Base-by-base conservation (phyloP, 2,888 invertebrate species). In the Zele albiditarsus region DNA sequence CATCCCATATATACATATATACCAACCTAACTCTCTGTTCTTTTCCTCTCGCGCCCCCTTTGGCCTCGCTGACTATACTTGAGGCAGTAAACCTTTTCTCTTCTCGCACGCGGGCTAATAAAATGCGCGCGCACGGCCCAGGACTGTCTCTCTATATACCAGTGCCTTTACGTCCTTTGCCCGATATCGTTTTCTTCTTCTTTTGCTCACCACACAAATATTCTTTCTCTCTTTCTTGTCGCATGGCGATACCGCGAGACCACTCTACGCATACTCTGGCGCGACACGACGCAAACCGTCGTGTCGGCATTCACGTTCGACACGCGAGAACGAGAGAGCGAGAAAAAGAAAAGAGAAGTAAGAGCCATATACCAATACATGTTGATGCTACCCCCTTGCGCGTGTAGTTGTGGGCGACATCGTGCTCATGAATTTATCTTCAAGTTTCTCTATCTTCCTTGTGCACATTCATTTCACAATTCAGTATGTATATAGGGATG, bases 391-490 rank as follows among this genome's bases (percentile, higher is more conserved):
- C 53, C 73, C 77, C 72, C 73, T 70, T 75, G 63, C 76, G 67
- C 65, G 67, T 79, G 70, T 74, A 74, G 75, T 73, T 68, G 74
- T 75, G 73, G 73, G 70, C 38, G 75, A 77, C 75, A 78, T 77
- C 74, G 77, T 77, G 77, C 79, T 79, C 80, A 77, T 80, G 80
- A 79, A 80, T 80, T 80, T 80, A 80, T 80, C 77, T 78, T 71
- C 71, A 76, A 69, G 65, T 75, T 49, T 49, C 58, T 76, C 57
- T 73, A 27, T 76, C 66, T 69, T 42, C 25, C 53, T 71, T 69
- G 25, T 46, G 72, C 76, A 25, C 62, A 33, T 58, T 65, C 23
- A 63, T 33, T 16, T 27, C n/a, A 25, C 42, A 71, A 75, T 53
- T 49, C 63, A 57, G 58, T 46, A n/a, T 46, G 6, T 1, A 46